These are phyloP conservation scores for Rhingia campestris DNA, from an alignment of 2,888 invertebrate genomes.

Conservation along the genomic window DNA sequence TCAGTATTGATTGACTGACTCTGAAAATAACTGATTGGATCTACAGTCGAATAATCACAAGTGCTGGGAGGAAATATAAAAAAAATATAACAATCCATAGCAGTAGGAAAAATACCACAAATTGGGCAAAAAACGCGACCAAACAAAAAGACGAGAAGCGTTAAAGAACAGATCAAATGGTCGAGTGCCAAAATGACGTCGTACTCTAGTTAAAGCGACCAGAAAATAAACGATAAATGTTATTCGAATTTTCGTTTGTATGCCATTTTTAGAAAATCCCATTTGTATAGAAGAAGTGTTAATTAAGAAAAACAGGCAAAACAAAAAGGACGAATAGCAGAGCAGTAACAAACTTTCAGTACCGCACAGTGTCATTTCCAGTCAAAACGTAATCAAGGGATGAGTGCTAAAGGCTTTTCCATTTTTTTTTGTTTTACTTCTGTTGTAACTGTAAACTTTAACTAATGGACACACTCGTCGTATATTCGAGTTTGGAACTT, in stretches of 20 bases:
- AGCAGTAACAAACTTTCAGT: background rate
- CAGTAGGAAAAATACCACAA: constrained; percentile 11
- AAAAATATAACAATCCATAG: background rate
- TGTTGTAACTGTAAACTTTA: constrained; percentile 16
- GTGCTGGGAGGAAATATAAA: constrained; percentile 1
- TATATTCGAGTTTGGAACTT: constrained; percentile 42
- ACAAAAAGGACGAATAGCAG: background rate
- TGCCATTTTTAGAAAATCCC: constrained; percentile 5
- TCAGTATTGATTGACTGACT: constrained; percentile 65
- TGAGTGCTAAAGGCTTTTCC: constrained; percentile 45
- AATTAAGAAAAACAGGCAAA: constrained; percentile 40
- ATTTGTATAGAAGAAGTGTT: constrained; percentile 45
- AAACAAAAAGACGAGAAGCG: constrained; percentile 12
- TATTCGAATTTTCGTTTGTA: constrained; percentile 41
- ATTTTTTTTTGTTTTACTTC: background rate
- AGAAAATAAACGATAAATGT: constrained; percentile 24
- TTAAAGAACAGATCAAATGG: constrained; percentile 35
- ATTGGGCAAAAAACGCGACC: background rate
- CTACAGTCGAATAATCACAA: constrained; percentile 37
- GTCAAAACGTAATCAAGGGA: constrained; percentile 40
- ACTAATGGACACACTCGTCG: constrained; percentile 64
- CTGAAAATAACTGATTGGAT: constrained; percentile 57
- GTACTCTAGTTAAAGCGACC: background rate
- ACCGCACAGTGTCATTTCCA: background rate
- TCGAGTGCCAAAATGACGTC: constrained; percentile 47